Evolutionary conservation across 2,888 invertebrate genomes (phyloP).

Genomic region (Lasioglossum leucozonium): DNA sequence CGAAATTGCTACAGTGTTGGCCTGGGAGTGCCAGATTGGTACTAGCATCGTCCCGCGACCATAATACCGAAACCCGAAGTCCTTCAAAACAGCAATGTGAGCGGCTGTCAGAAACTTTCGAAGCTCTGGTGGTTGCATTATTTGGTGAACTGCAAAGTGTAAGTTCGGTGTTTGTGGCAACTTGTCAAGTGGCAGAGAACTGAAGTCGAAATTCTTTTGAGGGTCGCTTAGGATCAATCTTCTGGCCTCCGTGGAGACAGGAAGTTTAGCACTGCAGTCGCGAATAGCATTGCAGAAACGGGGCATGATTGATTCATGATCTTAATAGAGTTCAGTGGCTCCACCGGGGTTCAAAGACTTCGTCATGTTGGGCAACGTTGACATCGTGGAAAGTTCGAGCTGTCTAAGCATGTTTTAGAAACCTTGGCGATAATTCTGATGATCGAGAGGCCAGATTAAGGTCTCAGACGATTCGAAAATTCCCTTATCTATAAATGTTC

Average conservation of each 20-base stretch:
- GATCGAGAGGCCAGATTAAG: not conserved
- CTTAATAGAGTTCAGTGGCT: slow-evolving; percentile 7
- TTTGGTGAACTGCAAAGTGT: not conserved
- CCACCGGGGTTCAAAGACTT: not conserved
- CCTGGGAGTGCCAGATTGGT: not conserved
- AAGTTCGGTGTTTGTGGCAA: not conserved
- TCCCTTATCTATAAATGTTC: not conserved
- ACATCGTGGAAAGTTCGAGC: not conserved
- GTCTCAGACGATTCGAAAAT: not conserved
- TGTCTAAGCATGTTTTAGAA: not conserved
- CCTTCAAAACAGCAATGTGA: not conserved
- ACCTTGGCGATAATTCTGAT: not conserved
- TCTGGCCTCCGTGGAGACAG: not conserved
- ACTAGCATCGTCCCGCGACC: not conserved
- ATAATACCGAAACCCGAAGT: not conserved
- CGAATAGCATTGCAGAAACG: not conserved
- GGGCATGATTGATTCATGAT: slow-evolving; percentile 9
- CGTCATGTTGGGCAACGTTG: not conserved
- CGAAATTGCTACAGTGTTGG: not conserved
- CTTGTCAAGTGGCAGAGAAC: not conserved
- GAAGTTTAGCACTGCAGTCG: not conserved
- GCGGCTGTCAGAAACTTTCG: not conserved
- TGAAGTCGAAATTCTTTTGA: not conserved
- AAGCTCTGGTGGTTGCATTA: not conserved
- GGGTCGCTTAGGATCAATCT: not conserved